Evolutionary conservation across 1,140 invertebrate species (phyloP).

Genomic region (Caenorhabditis latens): DNA sequence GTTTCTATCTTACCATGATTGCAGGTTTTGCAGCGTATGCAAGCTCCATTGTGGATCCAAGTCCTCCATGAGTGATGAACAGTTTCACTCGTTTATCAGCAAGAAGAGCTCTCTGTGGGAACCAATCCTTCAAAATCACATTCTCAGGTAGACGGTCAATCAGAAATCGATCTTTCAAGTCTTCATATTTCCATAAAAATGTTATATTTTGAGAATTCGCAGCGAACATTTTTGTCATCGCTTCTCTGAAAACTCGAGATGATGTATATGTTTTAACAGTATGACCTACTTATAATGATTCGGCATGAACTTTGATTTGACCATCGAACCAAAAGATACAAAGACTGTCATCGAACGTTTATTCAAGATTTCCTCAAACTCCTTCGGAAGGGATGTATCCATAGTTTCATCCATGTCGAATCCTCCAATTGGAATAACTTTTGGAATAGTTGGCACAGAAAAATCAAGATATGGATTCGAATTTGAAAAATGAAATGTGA

Average conservation of each 20-base stretch:
- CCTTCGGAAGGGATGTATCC: not conserved
- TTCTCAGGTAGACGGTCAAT: slow-evolving; percentile 58
- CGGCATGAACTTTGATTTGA: slow-evolving; percentile 62
- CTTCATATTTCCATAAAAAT: slow-evolving; percentile 69
- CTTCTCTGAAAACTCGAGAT: slow-evolving; percentile 16
- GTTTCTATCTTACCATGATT: slow-evolving; percentile 56
- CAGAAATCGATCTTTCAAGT: slow-evolving; percentile 4
- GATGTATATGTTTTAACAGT: not conserved
- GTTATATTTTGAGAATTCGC: slow-evolving; percentile 52
- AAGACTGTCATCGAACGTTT: slow-evolving; percentile 60
- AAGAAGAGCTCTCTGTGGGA: slow-evolving; percentile 66
- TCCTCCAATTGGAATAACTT: slow-evolving; percentile 29
- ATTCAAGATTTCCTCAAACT: slow-evolving; percentile 58
- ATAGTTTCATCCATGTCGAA: slow-evolving; percentile 17
- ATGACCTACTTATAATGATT: slow-evolving; percentile 58
- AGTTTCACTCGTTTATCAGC: slow-evolving; percentile 66
- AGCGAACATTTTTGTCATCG: slow-evolving; percentile 30
- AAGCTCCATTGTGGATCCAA: slow-evolving; percentile 68
- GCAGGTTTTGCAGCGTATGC: slow-evolving; percentile 69
- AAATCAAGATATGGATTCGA: slow-evolving; percentile 37
- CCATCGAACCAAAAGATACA: slow-evolving; percentile 67
- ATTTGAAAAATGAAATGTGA: slow-evolving; percentile 17
- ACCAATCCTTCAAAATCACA: slow-evolving; percentile 59
- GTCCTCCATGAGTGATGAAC: slow-evolving; percentile 72
- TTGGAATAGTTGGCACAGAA: not conserved